phyloP scores from a whole-genome alignment of 2,113 vertebrate species.

The Illadopsis cleaveri region DNA sequence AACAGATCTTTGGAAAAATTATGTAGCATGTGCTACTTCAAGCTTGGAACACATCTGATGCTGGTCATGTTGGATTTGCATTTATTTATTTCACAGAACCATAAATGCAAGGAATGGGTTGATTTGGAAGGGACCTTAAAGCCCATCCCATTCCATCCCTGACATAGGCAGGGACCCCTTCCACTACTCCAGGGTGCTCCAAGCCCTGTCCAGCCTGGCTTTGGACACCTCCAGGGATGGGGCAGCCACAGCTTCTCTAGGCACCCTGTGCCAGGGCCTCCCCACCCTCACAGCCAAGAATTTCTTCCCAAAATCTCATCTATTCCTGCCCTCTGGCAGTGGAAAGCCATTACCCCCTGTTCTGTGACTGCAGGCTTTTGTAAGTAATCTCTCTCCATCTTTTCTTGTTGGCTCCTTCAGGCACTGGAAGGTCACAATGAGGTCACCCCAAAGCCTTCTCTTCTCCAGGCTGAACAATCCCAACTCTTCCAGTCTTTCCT shows the following conservation, averaged over 20 bases:
- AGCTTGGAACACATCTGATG: not conserved
- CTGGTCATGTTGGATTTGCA: not conserved
- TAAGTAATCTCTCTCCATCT: not conserved
- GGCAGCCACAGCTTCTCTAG: not conserved
- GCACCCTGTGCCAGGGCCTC: not conserved
- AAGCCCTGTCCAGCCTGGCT: not conserved
- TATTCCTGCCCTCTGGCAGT: not conserved
- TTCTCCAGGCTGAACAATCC: not conserved
- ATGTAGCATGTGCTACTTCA: fast-evolving
- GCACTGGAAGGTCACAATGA: not conserved
- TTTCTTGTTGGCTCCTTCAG: not conserved
- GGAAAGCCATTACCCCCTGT: not conserved
- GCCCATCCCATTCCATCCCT: not conserved
- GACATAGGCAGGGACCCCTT: not conserved
- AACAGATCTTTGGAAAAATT: not conserved
- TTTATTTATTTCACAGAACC: not conserved
- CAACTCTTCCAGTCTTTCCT: not conserved
- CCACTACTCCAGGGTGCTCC: not conserved
- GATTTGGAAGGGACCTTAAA: not conserved
- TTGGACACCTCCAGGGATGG: not conserved
- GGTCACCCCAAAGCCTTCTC: not conserved
- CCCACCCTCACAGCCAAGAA: not conserved
- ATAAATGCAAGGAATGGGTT: not conserved
- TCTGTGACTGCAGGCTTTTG: not conserved
- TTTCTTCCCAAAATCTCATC: not conserved